These are phyloP conservation scores for Cyphomyrmex costatus DNA, from an alignment of 1,140 invertebrate genomes.

Conservation along the genomic window DNA sequence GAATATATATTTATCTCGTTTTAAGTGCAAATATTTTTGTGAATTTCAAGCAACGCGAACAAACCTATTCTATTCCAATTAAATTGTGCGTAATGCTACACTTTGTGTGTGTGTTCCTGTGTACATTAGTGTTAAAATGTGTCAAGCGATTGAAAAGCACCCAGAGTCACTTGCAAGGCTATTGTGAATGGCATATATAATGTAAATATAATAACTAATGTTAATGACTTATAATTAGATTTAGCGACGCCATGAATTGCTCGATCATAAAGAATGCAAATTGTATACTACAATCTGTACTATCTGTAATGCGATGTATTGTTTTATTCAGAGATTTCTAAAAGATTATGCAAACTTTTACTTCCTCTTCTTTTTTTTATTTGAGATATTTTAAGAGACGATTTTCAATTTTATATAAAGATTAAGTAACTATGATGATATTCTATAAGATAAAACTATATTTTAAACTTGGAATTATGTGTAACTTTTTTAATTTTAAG, in stretches of 20 bases:
- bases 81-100: no score
- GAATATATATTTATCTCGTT: no score
- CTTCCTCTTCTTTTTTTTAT: neutral
- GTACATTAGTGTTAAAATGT: no score
- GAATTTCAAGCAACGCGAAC: no score
- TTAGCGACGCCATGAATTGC: neutral
- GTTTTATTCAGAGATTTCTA: constrained; percentile 8
- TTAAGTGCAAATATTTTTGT: no score
- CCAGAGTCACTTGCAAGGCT: neutral
- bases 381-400: neutral
- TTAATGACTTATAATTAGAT: constrained; percentile 18
- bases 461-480: constrained; percentile 5
- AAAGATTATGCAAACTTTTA: neutral
- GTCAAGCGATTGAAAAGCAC: no score
- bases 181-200: neutral
- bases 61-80: no score
- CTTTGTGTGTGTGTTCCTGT: no score
- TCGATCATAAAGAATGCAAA: constrained; percentile 16
- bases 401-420: neutral
- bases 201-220: constrained; percentile 41
- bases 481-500: neutral
- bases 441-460: neutral
- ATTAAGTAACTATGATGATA: neutral
- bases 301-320: neutral
- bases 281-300: neutral